These are phyloP conservation scores for Atlantisia rogersi DNA, from an alignment of 2,113 vertebrate genomes.

Conservation along the genomic window DNA sequence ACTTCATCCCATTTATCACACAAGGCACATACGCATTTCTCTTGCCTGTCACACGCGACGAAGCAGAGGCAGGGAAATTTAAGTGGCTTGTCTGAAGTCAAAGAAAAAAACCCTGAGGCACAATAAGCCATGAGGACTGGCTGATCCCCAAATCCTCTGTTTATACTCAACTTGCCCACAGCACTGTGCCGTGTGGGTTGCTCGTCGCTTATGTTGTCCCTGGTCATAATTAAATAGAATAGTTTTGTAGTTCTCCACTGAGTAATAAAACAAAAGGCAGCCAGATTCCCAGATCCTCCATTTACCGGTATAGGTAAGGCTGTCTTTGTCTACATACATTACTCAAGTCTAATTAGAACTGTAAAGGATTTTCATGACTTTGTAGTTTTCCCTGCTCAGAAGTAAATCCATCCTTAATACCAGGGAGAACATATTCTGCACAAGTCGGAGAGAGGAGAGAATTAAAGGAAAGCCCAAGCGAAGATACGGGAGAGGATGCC, in stretches of 20 bases:
- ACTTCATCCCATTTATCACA: not conserved
- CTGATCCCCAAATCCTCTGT: not conserved
- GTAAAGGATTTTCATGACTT: conserved; percentile 25
- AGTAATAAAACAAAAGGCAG: conserved; percentile 1
- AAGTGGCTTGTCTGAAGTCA: not conserved
- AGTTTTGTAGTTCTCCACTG: not conserved
- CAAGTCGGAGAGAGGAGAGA: conserved; percentile 6
- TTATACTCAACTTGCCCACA: not conserved
- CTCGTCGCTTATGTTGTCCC: not conserved
- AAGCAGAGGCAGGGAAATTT: not conserved
- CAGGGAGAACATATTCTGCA: not conserved
- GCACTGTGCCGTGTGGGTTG: not conserved
- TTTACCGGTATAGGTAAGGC: not conserved
- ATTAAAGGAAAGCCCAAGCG: not conserved
- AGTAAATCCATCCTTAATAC: conserved; percentile 48
- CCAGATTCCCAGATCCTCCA: not conserved
- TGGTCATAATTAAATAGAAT: conserved; percentile 4
- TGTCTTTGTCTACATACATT: conserved; percentile 19
- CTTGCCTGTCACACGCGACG: not conserved
- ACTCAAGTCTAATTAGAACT: conserved; percentile 34
- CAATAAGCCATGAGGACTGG: not conserved
- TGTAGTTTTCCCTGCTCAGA: conserved; percentile 23
- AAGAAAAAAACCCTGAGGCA: not conserved
- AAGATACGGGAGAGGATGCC: conserved; percentile 1
- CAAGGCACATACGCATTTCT: not conserved